Base-by-base conservation (phyloP, 2,113 vertebrate species). In the Polypterus senegalus region DNA sequence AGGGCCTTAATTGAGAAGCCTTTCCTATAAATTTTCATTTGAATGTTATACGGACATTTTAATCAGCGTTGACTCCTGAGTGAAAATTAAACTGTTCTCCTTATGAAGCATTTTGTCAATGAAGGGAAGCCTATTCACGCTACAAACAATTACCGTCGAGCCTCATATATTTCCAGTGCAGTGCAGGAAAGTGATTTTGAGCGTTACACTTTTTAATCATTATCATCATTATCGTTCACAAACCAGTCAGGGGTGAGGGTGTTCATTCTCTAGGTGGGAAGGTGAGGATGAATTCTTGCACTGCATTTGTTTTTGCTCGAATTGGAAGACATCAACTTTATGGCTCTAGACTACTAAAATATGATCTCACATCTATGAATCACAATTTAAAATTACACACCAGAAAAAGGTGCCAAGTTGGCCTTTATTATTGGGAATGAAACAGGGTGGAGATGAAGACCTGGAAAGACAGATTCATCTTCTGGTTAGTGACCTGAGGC, bases 1-100 rank as follows among this genome's bases (percentile, higher is more conserved):
- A 5, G 52, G 76, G 47, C 70, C 78, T 80, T 76, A 84, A 83
- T 78, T 81, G 79, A 83, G 74, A 73, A 67, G 70, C 69, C 65
- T 67, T 46, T 62, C 61, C 61, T 53, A 65, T 74, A 73, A 70
- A 73, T 66, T 69, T 74, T 79, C 81, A 80, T 83, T 76, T 73
- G 77, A 83, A 82, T 71, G 75, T 68, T 59, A 74, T 70, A 76
- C 80, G 73, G 73, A 76, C 78, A 77, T 81, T 84, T 84, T 83
- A 83, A 83, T 84, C 82, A 84, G 74, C 66, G 65, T 45, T 73
- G 74, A 74, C 81, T 83, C 72, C 71, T 79, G 72, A 68, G 72
- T 66, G 59, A 9, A 58, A 49, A 49, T 27, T 48, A 47, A 55
- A 27, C 49, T 47, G 69, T 69, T 59, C 68, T 71, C 67, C 70